Conservation (phyloP, 2,113 vertebrate genomes). For the Psophia crepitans region DNA sequence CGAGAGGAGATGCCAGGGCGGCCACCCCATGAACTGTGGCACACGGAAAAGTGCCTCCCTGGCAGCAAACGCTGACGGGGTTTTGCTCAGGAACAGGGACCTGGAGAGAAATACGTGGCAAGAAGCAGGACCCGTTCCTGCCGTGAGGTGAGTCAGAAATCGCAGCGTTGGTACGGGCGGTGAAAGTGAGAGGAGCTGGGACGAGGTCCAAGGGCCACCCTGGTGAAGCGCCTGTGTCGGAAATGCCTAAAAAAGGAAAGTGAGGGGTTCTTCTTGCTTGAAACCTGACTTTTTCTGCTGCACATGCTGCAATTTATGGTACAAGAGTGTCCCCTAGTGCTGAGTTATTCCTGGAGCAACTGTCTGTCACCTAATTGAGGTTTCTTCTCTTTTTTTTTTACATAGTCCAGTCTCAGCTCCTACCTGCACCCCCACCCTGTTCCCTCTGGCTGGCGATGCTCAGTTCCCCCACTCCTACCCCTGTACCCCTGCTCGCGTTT, state of each 20-base stretch:
- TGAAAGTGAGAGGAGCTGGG: fast-evolving
- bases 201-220: fast-evolving
- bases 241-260: fast-evolving
- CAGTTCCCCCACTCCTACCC: background rate
- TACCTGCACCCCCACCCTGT: fast-evolving
- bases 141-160: fast-evolving
- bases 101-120: background rate
- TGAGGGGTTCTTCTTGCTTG: fast-evolving
- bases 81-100: background rate
- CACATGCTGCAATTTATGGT: background rate
- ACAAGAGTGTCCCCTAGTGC: constrained; percentile 39
- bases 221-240: fast-evolving
- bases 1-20: fast-evolving
- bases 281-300: background rate
- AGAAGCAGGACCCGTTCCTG: fast-evolving
- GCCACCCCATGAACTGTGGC: background rate
- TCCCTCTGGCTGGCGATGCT: background rate
- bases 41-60: background rate
- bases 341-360: background rate
- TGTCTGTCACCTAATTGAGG: background rate
- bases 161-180: fast-evolving
- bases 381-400: background rate
- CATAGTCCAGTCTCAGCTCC: fast-evolving
- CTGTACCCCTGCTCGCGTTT: fast-evolving
- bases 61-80: background rate